Percentiles rank a stretch among this genome's conserved stretches.
phyloP scores from a whole-genome alignment of 2,113 vertebrate genomes.

The Hydrolagus affinis region DNA sequence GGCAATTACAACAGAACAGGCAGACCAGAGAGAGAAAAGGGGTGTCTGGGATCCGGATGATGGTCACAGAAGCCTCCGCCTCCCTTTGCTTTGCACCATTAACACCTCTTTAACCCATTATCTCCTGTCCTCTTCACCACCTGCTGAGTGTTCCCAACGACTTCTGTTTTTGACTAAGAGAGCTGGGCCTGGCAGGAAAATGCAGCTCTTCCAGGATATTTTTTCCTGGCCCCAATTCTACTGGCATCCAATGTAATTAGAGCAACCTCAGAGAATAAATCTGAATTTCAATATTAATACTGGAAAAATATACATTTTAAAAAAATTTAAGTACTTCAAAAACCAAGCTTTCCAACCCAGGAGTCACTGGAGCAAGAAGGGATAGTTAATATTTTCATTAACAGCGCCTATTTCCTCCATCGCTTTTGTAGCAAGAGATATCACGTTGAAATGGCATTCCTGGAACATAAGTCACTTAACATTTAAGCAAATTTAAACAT shows the following conservation, averaged over 20 bases:
- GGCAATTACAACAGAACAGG: too few species aligned
- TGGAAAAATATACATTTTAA: neutral
- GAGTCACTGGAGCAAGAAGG: neutral
- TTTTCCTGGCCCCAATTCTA: conserved; percentile 7
- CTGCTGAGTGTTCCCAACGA: too few species aligned
- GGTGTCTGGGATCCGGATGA: too few species aligned
- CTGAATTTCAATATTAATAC: conserved; percentile 11
- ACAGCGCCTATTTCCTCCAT: neutral
- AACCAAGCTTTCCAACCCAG: conserved; percentile 16
- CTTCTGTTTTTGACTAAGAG: too few species aligned
- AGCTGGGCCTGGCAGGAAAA: too few species aligned
- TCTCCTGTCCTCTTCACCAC: too few species aligned
- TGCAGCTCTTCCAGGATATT: neutral
- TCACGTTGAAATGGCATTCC: neutral
- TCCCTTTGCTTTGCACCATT: too few species aligned
- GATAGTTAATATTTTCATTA: conserved; percentile 17
- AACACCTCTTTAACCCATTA: too few species aligned
- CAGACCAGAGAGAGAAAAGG: too few species aligned
- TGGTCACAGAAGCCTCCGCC: too few species aligned
- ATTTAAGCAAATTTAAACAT: neutral
- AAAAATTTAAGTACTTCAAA: conserved; percentile 25
- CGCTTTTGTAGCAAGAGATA: neutral
- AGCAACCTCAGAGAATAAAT: conserved; percentile 4
- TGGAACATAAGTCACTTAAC: neutral
- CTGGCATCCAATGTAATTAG: neutral